phyloP scores from a whole-genome alignment of 1,140 invertebrate genomes.

The Cyclargus thomasi region DNA sequence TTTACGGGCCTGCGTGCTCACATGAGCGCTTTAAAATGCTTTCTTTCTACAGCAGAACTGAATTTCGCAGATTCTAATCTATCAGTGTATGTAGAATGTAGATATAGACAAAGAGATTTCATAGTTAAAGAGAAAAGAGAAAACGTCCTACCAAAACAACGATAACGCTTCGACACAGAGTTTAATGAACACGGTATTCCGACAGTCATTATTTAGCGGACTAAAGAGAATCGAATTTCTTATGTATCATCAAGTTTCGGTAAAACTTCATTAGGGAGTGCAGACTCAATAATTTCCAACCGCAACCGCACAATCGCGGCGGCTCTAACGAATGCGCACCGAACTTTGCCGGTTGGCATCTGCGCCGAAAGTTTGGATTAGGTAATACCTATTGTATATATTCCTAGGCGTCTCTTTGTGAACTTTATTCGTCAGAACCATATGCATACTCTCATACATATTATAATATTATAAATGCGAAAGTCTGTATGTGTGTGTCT shows the following conservation, averaged over 20 bases:
- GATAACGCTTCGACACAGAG: not conserved
- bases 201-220: slow-evolving; percentile 1
- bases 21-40: too few species aligned
- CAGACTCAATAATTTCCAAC: slow-evolving; percentile 20
- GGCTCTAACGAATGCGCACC: slow-evolving; percentile 9
- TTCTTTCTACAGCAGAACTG: too few species aligned
- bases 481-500: too few species aligned
- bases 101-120: too few species aligned
- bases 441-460: too few species aligned
- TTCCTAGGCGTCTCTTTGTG: not conserved
- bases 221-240: slow-evolving; percentile 1
- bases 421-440: slow-evolving; percentile 13
- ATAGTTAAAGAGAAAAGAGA: too few species aligned
- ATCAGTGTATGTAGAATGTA: too few species aligned
- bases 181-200: not conserved
- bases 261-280: slow-evolving; percentile 14
- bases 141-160: not conserved
- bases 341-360: slow-evolving; percentile 13
- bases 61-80: too few species aligned
- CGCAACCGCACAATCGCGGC: slow-evolving; percentile 18
- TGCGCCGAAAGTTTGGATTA: slow-evolving; percentile 14
- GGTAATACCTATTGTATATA: slow-evolving; percentile 10
- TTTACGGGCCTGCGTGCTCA: too few species aligned
- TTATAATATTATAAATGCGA: too few species aligned
- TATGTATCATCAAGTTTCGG: slow-evolving; percentile 9